A percentile compares a stretch with the other conserved stretches of the same genome.
Evolutionary conservation across 1,140 invertebrate genomes (phyloP).

Genomic region (Drosophila takahashii): DNA sequence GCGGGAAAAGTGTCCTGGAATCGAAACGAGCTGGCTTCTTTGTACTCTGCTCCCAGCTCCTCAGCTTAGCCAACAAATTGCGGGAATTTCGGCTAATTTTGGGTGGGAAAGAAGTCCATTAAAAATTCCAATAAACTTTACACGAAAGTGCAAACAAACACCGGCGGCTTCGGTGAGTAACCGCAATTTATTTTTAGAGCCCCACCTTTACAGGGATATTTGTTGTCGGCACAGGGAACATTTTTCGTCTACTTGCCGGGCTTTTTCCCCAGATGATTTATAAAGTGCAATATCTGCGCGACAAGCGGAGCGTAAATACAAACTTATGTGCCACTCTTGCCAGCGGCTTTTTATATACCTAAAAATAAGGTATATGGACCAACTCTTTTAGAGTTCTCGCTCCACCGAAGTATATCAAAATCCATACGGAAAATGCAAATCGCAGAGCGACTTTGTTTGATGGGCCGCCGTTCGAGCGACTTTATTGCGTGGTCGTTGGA

Average conservation of each 20-base stretch:
- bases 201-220: constrained; percentile 30
- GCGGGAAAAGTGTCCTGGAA: constrained; percentile 4
- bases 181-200: constrained; percentile 6
- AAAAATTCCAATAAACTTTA: constrained; percentile 34
- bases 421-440: constrained; percentile 52
- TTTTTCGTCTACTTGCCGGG: constrained; percentile 37
- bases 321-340: constrained; percentile 43
- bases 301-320: constrained; percentile 60
- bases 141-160: constrained; percentile 21
- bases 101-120: background rate
- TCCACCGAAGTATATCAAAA: constrained; percentile 18
- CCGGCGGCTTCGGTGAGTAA: constrained; percentile 14
- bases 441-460: constrained; percentile 53
- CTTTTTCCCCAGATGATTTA: constrained; percentile 63
- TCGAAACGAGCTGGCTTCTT: constrained; percentile 6
- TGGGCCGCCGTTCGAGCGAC: constrained; percentile 52
- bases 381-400: constrained; percentile 8
- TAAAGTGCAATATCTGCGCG: constrained; percentile 73
- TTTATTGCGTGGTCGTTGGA: constrained; percentile 49
- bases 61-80: constrained; percentile 1
- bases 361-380: too few species aligned
- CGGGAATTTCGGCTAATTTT: constrained; percentile 9
- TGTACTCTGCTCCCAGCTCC: background rate
- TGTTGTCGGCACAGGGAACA: constrained; percentile 35
- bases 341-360: constrained; percentile 23